Evolutionary conservation across 2,888 invertebrate genomes (phyloP).

Genomic region (Drosophila nigritarsus): DNA sequence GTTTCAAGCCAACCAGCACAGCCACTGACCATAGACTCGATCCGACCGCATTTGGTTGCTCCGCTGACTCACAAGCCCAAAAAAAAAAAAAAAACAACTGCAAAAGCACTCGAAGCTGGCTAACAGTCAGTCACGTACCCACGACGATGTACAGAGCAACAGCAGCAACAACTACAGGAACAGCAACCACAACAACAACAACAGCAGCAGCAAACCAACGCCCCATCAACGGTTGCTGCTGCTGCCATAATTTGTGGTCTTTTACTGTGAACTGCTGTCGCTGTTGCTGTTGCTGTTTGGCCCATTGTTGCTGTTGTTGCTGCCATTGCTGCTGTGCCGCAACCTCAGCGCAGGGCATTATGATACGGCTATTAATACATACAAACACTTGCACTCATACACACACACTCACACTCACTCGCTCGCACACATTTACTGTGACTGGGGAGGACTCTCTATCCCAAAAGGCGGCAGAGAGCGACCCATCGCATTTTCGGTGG

Average conservation of each 20-base stretch:
- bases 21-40: slow-evolving; percentile 46
- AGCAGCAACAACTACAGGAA: slow-evolving; percentile 18
- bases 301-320: slow-evolving; percentile 52
- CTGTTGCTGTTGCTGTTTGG: slow-evolving; percentile 34
- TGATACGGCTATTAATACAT: slow-evolving; percentile 71
- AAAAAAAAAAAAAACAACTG: slow-evolving; percentile 12
- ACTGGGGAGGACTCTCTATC: slow-evolving; percentile 30
- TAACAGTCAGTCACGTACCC: slow-evolving; percentile 63
- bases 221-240: slow-evolving; percentile 53
- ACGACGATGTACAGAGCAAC: slow-evolving; percentile 48
- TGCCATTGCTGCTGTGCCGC: slow-evolving; percentile 55
- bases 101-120: slow-evolving; percentile 63
- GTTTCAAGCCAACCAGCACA: slow-evolving; percentile 8
- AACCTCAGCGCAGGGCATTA: slow-evolving; percentile 69
- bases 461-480: slow-evolving; percentile 24
- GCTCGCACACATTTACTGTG: slow-evolving; percentile 5
- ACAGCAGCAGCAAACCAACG: slow-evolving; percentile 39
- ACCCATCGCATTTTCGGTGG: slow-evolving; percentile 66
- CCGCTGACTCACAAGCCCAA: slow-evolving; percentile 57
- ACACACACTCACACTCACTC: slow-evolving; percentile 9
- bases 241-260: slow-evolving; percentile 72
- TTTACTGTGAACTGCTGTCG: slow-evolving; percentile 58
- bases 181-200: slow-evolving; percentile 21
- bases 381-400: slow-evolving; percentile 35
- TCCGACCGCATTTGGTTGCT: slow-evolving; percentile 41